Evolutionary conservation across 2,113 vertebrate genomes (phyloP).

Genomic region (Dasyurus viverrinus): DNA sequence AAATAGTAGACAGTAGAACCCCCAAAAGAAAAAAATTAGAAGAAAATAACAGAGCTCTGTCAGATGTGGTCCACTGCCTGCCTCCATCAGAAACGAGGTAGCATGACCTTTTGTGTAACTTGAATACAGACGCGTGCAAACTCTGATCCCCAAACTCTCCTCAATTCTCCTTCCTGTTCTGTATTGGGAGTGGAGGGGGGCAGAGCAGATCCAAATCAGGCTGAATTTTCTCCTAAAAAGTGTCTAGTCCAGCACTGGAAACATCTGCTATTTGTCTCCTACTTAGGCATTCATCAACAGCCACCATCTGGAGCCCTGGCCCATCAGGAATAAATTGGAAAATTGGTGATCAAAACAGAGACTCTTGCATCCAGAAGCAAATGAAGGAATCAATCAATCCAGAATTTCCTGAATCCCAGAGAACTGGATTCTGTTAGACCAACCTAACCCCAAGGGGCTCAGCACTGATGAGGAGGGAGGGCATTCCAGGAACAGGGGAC

Average conservation of each 20-base stretch:
- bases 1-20: slow-evolving; percentile 62
- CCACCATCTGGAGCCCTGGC: background rate
- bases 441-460: background rate
- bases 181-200: background rate
- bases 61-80: slow-evolving; percentile 42
- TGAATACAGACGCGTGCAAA: background rate
- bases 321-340: background rate
- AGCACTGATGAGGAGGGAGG: accelerated
- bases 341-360: accelerated
- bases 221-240: background rate
- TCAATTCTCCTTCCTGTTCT: background rate
- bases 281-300: background rate
- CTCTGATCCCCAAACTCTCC: slow-evolving; percentile 47
- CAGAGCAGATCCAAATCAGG: background rate
- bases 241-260: accelerated
- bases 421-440: background rate
- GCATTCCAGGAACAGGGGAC: background rate
- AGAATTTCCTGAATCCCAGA: background rate
- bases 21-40: slow-evolving; percentile 4
- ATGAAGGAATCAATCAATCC: accelerated
- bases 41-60: slow-evolving; percentile 54
- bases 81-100: slow-evolving; percentile 45
- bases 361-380: no score
- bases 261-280: background rate
- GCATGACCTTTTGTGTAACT: slow-evolving; percentile 41